Evolutionary conservation across 2,888 invertebrate genomes (phyloP).

Genomic region (Spilarctia lutea): DNA sequence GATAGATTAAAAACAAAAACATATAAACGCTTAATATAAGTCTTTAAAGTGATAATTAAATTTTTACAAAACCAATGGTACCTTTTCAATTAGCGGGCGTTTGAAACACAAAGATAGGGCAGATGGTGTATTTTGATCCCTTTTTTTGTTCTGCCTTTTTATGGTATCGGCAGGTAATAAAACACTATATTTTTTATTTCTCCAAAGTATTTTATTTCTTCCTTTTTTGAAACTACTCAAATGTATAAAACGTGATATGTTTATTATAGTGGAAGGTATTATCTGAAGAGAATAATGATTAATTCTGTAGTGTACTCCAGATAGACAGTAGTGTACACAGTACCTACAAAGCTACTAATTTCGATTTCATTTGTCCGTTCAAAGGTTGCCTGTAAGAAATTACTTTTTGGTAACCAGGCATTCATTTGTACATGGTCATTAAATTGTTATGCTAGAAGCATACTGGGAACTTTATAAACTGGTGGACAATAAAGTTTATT

Average conservation of each 20-base stretch:
- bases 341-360: no score
- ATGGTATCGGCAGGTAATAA: constrained; percentile 67
- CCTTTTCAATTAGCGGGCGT: constrained; percentile 70
- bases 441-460: no score
- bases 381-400: no score
- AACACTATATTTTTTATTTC: constrained; percentile 26
- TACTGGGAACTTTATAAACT: no score
- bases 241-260: background rate
- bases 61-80: constrained; percentile 38
- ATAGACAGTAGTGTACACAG: no score
- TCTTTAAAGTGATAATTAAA: constrained; percentile 40
- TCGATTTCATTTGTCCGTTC: no score
- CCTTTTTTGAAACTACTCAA: background rate
- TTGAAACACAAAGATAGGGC: constrained; percentile 57
- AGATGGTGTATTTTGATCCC: constrained; percentile 49
- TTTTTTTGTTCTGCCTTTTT: constrained; percentile 56
- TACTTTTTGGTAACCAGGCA: no score
- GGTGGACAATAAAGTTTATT: no score
- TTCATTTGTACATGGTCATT: no score
- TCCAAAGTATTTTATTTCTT: background rate
- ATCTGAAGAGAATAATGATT: background rate
- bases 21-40: constrained; percentile 13
- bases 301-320: background rate
- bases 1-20: background rate
- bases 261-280: background rate